phyloP scores from a whole-genome alignment of 2,113 vertebrate species.

The Taurulus bubalis region DNA sequence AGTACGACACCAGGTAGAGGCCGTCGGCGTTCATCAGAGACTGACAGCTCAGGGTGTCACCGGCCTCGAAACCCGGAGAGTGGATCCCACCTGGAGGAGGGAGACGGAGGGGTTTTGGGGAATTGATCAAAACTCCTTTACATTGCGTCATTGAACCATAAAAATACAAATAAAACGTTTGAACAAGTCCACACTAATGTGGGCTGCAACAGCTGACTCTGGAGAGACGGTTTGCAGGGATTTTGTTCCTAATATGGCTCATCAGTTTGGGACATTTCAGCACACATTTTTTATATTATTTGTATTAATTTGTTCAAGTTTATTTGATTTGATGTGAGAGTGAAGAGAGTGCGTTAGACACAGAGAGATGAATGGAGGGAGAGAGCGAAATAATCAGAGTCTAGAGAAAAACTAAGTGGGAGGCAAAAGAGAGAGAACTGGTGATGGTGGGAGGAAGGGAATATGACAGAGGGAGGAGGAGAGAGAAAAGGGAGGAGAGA shows the following conservation, averaged over 20 bases:
- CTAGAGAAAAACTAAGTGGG: background rate
- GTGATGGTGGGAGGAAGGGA: no score
- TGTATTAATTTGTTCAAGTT: no score
- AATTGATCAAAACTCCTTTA: background rate
- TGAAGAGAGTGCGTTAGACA: no score
- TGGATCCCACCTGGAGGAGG: conserved; percentile 88
- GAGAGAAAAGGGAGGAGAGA: background rate
- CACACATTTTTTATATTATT: background rate
- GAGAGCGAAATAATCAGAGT: no score
- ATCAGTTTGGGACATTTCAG: no score
- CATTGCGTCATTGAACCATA: background rate
- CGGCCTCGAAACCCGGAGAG: conserved; percentile 89
- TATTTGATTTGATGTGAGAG: no score
- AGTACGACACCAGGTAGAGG: conserved; percentile 92
- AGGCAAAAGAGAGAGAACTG: background rate
- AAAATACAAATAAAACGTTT: no score
- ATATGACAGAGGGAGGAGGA: background rate
- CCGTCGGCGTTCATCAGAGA: conserved; percentile 95
- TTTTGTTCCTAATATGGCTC: background rate
- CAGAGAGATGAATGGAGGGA: no score
- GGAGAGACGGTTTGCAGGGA: no score
- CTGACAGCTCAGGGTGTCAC: conserved; percentile 87
- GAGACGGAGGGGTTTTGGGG: background rate
- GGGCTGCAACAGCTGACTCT: background rate
- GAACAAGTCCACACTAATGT: no score